A percentile compares a stretch with the other conserved stretches of the same genome.
Conservation (phyloP, 2,113 vertebrate genomes). For the Erythrolamprus reginae region DNA sequence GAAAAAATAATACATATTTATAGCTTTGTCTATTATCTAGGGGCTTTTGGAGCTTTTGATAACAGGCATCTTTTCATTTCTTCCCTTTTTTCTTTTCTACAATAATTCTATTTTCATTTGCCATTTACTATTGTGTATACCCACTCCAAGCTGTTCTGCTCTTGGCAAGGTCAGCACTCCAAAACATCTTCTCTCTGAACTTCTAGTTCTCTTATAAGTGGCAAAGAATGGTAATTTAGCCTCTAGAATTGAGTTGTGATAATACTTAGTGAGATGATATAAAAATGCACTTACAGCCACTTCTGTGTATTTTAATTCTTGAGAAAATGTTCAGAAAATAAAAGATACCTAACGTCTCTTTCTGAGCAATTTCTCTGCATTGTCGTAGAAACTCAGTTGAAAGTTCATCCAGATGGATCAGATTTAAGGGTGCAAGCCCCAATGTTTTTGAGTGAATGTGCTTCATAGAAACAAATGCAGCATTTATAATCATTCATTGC, state of each 20-base stretch:
- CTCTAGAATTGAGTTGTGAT: conserved; percentile 37
- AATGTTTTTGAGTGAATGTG: background rate
- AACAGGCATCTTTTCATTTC: conserved; percentile 14
- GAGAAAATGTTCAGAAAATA: conserved; percentile 39
- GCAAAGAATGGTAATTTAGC: conserved; percentile 31
- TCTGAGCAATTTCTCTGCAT: conserved; percentile 23
- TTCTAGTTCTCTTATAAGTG: conserved; percentile 35
- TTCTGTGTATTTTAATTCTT: conserved; percentile 39
- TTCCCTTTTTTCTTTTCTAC: conserved; percentile 7
- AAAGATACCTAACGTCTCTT: background rate
- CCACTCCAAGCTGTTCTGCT: conserved; percentile 15
- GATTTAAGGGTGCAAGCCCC: background rate
- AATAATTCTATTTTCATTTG: conserved; percentile 32
- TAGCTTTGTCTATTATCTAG: conserved; percentile 8
- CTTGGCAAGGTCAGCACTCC: conserved; percentile 43
- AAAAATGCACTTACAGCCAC: conserved; percentile 14
- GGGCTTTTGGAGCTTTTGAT: conserved; percentile 30
- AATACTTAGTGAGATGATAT: conserved; percentile 34
- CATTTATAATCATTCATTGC: background rate
- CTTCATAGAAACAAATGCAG: background rate
- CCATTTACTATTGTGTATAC: conserved; percentile 22
- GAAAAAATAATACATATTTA: conserved; percentile 22
- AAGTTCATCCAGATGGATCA: background rate
- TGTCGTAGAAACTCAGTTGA: conserved; percentile 38
- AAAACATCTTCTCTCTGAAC: conserved; percentile 46